Percentiles rank a stretch among this genome's conserved stretches.
These are phyloP conservation scores for Lethrus apterus DNA, from an alignment of 1,140 invertebrate species.

Conservation along the genomic window DNA sequence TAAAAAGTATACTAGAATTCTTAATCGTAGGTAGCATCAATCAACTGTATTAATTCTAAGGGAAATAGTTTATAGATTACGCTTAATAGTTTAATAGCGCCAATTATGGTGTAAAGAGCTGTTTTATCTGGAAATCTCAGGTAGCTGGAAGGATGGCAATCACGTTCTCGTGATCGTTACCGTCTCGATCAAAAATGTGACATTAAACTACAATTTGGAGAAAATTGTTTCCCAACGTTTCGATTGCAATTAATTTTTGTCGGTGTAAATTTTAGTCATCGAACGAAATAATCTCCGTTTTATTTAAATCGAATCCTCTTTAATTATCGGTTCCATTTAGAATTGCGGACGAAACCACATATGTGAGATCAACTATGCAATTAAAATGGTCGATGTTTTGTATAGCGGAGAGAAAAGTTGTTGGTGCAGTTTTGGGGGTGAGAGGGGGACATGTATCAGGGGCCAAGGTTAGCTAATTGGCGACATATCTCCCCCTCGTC, in stretches of 20 bases:
- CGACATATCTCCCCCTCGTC: conserved; percentile 20
- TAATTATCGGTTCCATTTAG: conserved; percentile 11
- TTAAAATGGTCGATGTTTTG: conserved; percentile 11
- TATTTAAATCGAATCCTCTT: conserved; percentile 14
- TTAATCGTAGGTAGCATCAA: conserved; percentile 7
- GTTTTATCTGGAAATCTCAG: conserved; percentile 15
- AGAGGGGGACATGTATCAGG: conserved; percentile 14
- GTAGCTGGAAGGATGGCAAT: conserved; percentile 14
- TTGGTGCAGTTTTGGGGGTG: conserved; percentile 11
- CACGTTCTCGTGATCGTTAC: conserved; percentile 12
- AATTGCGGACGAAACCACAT: conserved; percentile 13
- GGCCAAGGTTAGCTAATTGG: conserved; percentile 23
- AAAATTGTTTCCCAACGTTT: no score
- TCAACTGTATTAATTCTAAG: conserved; percentile 5
- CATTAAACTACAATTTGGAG: no score
- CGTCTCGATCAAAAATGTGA: background rate
- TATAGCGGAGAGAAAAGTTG: conserved; percentile 16
- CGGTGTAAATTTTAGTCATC: no score
- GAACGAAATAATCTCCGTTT: conserved; percentile 14
- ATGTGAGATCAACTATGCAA: conserved; percentile 6
- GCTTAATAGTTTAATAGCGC: conserved; percentile 16
- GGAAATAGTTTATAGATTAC: conserved; percentile 10
- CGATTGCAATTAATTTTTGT: no score
- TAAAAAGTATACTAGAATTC: background rate
- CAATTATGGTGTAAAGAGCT: conserved; percentile 13